Conservation (phyloP, 2,888 invertebrate genomes). For the Megamerina dolium region DNA sequence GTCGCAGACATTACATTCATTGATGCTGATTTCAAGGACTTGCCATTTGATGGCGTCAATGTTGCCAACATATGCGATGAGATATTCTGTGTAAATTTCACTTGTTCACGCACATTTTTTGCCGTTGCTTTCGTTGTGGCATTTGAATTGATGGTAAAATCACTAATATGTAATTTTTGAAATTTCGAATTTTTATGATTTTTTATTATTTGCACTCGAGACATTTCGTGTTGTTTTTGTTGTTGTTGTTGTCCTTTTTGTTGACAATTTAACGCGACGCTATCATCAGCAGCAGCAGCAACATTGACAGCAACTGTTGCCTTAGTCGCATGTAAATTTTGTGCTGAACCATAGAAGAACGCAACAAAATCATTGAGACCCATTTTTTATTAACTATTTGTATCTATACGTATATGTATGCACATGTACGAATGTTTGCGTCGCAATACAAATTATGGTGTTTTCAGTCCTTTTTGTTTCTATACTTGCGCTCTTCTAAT, state of each 20-base stretch:
- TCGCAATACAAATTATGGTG: no score
- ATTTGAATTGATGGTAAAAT: conserved; percentile 34
- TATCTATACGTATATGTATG: no score
- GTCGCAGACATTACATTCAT: conserved; percentile 4
- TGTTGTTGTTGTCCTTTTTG: no score
- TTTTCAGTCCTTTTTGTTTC: no score
- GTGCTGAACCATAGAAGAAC: conserved; percentile 46
- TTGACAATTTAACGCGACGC: conserved; percentile 23
- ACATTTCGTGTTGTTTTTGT: no score
- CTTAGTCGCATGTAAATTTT: conserved; percentile 34
- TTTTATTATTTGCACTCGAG: conserved; percentile 39
- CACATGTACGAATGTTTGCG: no score
- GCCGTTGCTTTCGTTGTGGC: conserved; percentile 21
- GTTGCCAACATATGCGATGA: conserved; percentile 18
- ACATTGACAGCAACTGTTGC: conserved; percentile 20
- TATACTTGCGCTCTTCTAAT: no score
- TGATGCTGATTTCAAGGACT: conserved; percentile 10
- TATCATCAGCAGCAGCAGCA: conserved; percentile 7
- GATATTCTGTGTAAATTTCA: conserved; percentile 25
- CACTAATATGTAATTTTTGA: conserved; percentile 39
- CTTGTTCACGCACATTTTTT: no score
- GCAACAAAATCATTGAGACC: conserved; percentile 49
- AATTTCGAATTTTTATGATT: conserved; percentile 42
- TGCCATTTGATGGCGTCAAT: conserved; percentile 12
- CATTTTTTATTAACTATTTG: conserved; percentile 28